These are phyloP conservation scores for Gobius niger DNA, from an alignment of 2,113 vertebrate species.

Conservation along the genomic window DNA sequence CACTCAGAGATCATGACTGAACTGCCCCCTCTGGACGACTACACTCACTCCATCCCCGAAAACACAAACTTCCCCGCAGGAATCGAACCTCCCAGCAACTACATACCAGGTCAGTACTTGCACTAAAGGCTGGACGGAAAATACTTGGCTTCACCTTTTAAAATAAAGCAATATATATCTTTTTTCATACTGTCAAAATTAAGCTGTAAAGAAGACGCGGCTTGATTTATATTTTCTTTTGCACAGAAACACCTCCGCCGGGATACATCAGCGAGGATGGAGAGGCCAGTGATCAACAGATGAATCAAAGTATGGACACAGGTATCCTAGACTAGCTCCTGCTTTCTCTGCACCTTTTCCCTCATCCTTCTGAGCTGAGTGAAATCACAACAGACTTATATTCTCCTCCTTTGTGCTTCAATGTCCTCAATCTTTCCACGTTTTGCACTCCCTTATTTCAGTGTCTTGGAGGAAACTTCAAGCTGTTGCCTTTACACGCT, in stretches of 20 bases:
- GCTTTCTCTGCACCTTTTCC: neutral
- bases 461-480: neutral
- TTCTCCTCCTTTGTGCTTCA: neutral
- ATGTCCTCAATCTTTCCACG: neutral
- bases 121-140: no score
- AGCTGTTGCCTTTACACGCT: no score
- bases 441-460: neutral
- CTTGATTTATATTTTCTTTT: neutral
- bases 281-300: constrained; percentile 95
- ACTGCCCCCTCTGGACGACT: constrained; percentile 92
- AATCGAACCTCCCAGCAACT: constrained; percentile 97
- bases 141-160: no score
- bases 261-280: constrained; percentile 99
- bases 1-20: constrained; percentile 96
- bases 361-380: neutral
- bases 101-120: constrained; percentile 89
- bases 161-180: no score
- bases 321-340: constrained; percentile 74
- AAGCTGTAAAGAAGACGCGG: no score
- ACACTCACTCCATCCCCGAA: constrained; percentile 98
- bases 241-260: constrained; percentile 93
- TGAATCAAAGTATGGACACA: constrained; percentile 99
- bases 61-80: constrained; percentile 98
- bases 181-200: no score
- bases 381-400: neutral